Base-by-base conservation (phyloP, 2,113 vertebrate species). In the Corapipo altera region DNA sequence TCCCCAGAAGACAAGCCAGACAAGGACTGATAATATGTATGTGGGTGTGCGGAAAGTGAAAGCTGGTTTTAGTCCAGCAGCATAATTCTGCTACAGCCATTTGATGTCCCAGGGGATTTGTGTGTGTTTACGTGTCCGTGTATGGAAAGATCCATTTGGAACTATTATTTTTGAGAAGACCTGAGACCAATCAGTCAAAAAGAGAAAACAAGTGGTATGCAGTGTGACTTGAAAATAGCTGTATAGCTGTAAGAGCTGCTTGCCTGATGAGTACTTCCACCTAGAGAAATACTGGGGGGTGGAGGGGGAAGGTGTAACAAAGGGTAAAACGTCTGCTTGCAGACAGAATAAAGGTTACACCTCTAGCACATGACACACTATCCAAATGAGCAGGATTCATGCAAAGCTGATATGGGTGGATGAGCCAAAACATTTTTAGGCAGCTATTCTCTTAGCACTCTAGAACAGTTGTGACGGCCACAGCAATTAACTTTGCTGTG, bases 41-140 rank as follows among this genome's bases (percentile, higher is more conserved):
- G 20, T 26, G 35, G 15, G n/a, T 35, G 24, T 55, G 37, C 43
- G 79, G 61, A 46, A 82, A 67, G 14, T 8, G 30, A 78, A 59
- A 67, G 43, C 44, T 79, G 52, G 1, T 83, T 84, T 80, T 72
- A 79, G 41, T 57, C 35, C 44, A 72, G 52, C 48, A 81, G 28
- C 6, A 1, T 61, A 58, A 23, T 57, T 93, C 39, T 85, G 51
- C 62, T 78, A 71, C 43, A 75, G 82, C 37, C 33, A 21, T 54
- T 39, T 79, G 48, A 59, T 28, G 18, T 69, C 37, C 43, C 37
- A 61, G 37, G 51, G 55, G 59, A 69, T 17, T 10, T 30, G 6
- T 39, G 21, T 24, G 17, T 16, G 39, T 37, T 2, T 35, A 5
- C 11, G 13, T 12, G 27, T 23, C 12, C 1, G 0, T 20, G 21